Evolutionary conservation across 1,140 invertebrate species (phyloP), one percentile per base, ranked within the genome.

Genomic region (Samia ricini): DNA sequence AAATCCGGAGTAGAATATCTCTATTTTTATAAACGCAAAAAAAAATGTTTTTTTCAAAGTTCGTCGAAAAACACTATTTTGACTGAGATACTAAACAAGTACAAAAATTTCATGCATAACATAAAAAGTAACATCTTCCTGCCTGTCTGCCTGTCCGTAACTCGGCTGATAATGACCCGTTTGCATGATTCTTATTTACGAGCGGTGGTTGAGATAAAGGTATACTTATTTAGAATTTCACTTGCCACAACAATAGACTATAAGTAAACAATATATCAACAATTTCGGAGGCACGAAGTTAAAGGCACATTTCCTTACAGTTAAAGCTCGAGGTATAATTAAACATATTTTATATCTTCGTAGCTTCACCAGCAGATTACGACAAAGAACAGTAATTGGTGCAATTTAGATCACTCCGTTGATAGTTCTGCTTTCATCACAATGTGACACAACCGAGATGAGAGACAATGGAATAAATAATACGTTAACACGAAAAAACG

Each of bases 381-480:
- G n/a, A 12, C 12, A 15, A 42, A 42, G 12, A n/a, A 42, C 33
- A 42, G 19, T 52, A 22, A 52, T 52, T 52, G 2, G 6, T 22
- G 51, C 15, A 21, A 52, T 52, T 52, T 22, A 52, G 51, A 52
- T 52, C n/a, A 52, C 7, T 21, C n/a, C 20, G 19, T 52, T 22
- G 51, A 52, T 52, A 52, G 51, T 52, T 52, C 51, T 22, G 20
- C 20, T 52, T 52, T 52, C 51, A 52, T 52, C 51, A 52, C n/a
- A 4, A 21, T 15, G 1, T 42, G 22, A 52, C 51, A 23, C 20
- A 52, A 23, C 51, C 6, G 15, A 51, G 50, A 10, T 8, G 7
- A 42, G n/a, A 48, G 51, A 52, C 51, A 52, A 52, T 52, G 51
- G 51, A 48, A 48, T 48, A 15, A 48, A 1, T 48, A 48, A 22